Percentiles rank a stretch among this genome's conserved stretches.
Conservation (phyloP, 1,140 invertebrate genomes). For the Drosophila nigromelanica region DNA sequence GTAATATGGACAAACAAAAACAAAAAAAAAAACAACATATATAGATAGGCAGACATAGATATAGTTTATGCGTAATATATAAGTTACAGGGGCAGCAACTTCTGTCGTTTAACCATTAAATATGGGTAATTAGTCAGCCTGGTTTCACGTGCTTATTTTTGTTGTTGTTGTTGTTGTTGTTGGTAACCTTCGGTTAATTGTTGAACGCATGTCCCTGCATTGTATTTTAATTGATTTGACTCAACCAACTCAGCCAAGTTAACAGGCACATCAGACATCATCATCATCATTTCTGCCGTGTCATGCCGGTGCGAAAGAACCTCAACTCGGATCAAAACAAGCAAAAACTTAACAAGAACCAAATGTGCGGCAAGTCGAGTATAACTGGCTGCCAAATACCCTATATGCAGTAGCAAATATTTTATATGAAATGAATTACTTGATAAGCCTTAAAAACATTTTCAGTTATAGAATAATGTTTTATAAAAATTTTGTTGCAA, state of each 20-base stretch:
- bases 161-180: too few species aligned
- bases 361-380: too few species aligned
- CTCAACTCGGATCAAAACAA: slow-evolving; percentile 4
- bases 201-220: slow-evolving; percentile 28
- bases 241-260: slow-evolving; percentile 17
- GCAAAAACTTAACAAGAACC: neutral
- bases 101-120: neutral
- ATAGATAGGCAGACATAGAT: neutral
- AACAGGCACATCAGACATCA: slow-evolving; percentile 2
- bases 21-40: too few species aligned
- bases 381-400: neutral
- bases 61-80: slow-evolving; percentile 1
- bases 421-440: too few species aligned
- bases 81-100: slow-evolving; percentile 4
- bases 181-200: slow-evolving; percentile 21
- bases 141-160: slow-evolving; percentile 21
- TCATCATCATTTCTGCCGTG: slow-evolving; percentile 12
- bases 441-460: too few species aligned
- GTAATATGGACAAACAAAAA: neutral
- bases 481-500: too few species aligned
- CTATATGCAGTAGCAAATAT: neutral
- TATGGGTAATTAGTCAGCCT: slow-evolving; percentile 27
- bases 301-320: slow-evolving; percentile 46
- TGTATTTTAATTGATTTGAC: slow-evolving; percentile 29
- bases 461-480: too few species aligned